A percentile compares a stretch with the other conserved stretches of the same genome.
phyloP scores from a whole-genome alignment of 2,797 vertebrate species.

The Danio aesculapii region DNA sequence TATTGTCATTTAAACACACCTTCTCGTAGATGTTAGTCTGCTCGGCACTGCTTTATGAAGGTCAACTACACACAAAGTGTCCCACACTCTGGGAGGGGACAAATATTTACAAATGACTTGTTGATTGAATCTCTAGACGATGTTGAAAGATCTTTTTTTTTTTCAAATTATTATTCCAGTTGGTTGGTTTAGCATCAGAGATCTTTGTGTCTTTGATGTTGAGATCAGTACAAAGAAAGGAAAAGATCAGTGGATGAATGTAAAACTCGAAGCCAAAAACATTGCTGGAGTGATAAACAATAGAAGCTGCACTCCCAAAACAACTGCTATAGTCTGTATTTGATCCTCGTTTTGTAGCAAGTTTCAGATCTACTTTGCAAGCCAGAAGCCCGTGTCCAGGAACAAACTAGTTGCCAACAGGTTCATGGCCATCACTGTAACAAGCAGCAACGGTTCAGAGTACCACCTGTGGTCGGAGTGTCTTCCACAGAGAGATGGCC shows the following conservation, averaged over 20 bases:
- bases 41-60: background rate
- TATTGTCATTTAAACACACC: background rate
- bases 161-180: slow-evolving; percentile 23
- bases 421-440: background rate
- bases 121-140: slow-evolving; percentile 5
- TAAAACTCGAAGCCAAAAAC: slow-evolving; percentile 18
- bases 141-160: background rate
- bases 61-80: background rate
- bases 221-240: slow-evolving; percentile 22
- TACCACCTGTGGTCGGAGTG: slow-evolving; percentile 14
- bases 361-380: slow-evolving; percentile 7
- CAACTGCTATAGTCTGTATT: background rate
- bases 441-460: background rate
- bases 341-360: slow-evolving; percentile 13
- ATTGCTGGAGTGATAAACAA: background rate
- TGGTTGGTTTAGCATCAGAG: slow-evolving; percentile 15
- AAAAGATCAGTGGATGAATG: background rate
- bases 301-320: background rate
- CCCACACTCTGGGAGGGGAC: background rate
- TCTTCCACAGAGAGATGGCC: slow-evolving; percentile 16
- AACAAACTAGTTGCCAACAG: slow-evolving; percentile 10
- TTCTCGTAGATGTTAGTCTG: background rate
- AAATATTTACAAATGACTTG: background rate
- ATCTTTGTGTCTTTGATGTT: slow-evolving; percentile 14
- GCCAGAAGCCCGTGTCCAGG: background rate